Conservation (phyloP, 2,113 vertebrate species). For the Pagrus major region DNA sequence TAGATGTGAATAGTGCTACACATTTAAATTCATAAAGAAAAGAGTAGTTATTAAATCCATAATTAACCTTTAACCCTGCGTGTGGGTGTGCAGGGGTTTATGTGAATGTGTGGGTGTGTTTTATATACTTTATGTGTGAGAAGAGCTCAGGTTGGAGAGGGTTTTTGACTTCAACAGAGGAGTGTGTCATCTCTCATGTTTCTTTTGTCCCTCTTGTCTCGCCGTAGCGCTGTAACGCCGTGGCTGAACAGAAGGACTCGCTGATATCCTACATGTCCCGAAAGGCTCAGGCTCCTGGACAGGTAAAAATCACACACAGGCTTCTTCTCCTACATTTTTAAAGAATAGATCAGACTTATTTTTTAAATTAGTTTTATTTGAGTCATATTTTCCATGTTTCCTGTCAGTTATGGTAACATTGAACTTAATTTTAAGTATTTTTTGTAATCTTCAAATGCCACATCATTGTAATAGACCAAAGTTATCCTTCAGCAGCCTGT, state of each 20-base stretch:
- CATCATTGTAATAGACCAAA: neutral
- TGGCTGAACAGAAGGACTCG: constrained; percentile 85
- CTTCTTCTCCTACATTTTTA: neutral
- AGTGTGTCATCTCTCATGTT: neutral
- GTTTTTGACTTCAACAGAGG: neutral
- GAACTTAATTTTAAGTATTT: no score
- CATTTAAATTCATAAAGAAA: constrained; percentile 97
- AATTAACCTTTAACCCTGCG: constrained; percentile 92
- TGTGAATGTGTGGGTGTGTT: constrained; percentile 14
- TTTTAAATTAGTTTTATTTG: no score
- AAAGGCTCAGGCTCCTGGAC: constrained; percentile 76
- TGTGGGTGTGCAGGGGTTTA: neutral
- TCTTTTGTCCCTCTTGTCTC: constrained; percentile 67
- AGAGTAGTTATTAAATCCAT: constrained; percentile 93
- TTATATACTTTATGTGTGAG: constrained; percentile 3
- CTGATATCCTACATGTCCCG: constrained; percentile 81
- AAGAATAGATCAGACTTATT: neutral
- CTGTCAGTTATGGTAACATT: no score
- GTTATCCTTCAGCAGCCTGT: neutral
- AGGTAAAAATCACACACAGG: constrained; percentile 80
- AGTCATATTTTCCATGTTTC: no score
- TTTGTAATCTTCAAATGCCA: no score
- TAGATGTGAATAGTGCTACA: constrained; percentile 87
- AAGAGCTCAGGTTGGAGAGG: constrained; percentile 25
- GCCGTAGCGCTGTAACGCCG: constrained; percentile 86